Conservation (phyloP, 2,888 invertebrate species). For the Brachylomia viminalis region DNA sequence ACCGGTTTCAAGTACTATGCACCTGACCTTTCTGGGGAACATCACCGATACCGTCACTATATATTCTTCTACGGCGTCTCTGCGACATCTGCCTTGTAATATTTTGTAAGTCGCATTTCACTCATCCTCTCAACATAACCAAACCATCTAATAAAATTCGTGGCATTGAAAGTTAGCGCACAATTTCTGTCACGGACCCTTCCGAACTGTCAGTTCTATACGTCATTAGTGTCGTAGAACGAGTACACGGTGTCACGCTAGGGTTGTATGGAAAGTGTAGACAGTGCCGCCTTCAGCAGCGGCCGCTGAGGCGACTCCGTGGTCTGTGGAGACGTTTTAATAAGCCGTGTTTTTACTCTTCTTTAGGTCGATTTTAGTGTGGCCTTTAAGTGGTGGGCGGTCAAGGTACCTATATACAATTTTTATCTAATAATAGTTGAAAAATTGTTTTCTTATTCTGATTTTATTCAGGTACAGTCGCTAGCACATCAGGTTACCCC, state of each 20-base stretch:
- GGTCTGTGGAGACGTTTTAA: slow-evolving; percentile 23
- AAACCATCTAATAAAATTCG: too few relatives aligned
- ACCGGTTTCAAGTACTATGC: not conserved
- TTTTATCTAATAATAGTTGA: too few relatives aligned
- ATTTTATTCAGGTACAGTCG: not conserved
- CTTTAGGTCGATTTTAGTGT: slow-evolving; percentile 29
- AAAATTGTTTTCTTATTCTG: not conserved
- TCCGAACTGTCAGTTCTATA: not conserved
- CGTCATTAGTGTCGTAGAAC: not conserved
- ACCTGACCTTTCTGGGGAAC: not conserved
- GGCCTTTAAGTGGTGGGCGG: slow-evolving; percentile 18
- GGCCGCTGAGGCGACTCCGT: not conserved
- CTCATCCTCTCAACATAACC: too few relatives aligned
- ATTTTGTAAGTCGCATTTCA: too few relatives aligned
- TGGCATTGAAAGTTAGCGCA: too few relatives aligned
- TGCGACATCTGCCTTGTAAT: too few relatives aligned
- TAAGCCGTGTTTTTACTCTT: slow-evolving; percentile 21
- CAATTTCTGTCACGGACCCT: not conserved
- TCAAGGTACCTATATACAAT: too few relatives aligned
- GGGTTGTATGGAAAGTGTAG: not conserved
- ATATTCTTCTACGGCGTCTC: too few relatives aligned
- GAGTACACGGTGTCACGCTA: not conserved
- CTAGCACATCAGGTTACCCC: too few relatives aligned
- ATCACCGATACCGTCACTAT: too few relatives aligned
- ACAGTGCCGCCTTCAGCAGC: not conserved